These are phyloP conservation scores for Pseudochaenichthys georgianus DNA, from an alignment of 2,797 vertebrate species.

Conservation along the genomic window DNA sequence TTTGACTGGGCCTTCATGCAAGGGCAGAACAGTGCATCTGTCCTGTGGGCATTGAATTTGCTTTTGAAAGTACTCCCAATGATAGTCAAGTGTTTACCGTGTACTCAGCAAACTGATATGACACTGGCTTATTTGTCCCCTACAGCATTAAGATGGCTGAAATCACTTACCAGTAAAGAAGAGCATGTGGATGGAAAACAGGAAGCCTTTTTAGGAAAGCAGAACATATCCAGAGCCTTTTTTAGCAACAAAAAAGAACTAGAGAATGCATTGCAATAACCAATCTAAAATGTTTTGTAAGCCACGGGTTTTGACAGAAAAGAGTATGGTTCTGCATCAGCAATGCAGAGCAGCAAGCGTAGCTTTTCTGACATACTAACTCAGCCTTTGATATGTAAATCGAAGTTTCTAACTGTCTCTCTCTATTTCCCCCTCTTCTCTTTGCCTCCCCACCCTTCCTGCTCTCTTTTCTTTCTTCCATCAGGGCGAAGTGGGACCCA, in stretches of 20 bases:
- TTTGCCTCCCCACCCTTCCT: slow-evolving; percentile 32
- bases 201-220: slow-evolving; percentile 18
- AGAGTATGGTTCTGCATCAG: slow-evolving; percentile 46
- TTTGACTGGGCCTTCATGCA: neutral
- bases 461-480: slow-evolving; percentile 61
- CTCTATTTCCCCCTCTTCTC: slow-evolving; percentile 39
- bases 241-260: slow-evolving; percentile 7
- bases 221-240: neutral
- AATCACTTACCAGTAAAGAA: slow-evolving; percentile 12
- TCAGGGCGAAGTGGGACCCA: slow-evolving; percentile 86
- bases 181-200: slow-evolving; percentile 1
- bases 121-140: neutral
- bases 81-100: neutral
- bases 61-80: neutral
- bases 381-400: slow-evolving; percentile 68
- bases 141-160: neutral
- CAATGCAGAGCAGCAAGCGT: slow-evolving; percentile 47
- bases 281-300: slow-evolving; percentile 59
- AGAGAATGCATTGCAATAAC: slow-evolving; percentile 34
- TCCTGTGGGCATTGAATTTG: neutral
- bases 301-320: slow-evolving; percentile 38
- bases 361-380: slow-evolving; percentile 62
- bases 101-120: neutral
- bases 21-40: neutral
- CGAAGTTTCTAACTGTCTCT: slow-evolving; percentile 70